phyloP scores from a whole-genome alignment of 2,888 invertebrate species.

The Dryomyza anilis region DNA sequence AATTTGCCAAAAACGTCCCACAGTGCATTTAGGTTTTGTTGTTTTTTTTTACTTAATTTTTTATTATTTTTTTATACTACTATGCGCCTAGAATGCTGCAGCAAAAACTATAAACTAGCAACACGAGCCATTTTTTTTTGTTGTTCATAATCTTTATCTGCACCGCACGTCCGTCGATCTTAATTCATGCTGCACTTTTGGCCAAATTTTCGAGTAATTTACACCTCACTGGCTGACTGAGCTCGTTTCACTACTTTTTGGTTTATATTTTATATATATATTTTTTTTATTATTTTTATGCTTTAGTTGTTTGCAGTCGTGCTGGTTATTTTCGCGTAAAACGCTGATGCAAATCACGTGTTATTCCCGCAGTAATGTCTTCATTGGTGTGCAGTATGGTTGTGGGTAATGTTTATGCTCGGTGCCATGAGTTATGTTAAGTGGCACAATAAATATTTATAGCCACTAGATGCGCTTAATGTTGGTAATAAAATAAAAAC shows the following conservation, averaged over 20 bases:
- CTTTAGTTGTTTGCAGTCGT: not conserved
- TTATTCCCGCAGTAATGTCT: conserved; percentile 11
- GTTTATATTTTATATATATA: not conserved
- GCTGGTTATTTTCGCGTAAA: conserved; percentile 10
- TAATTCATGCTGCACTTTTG: conserved; percentile 8
- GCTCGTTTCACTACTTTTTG: not conserved
- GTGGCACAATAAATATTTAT: conserved; percentile 3
- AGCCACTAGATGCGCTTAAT: not conserved
- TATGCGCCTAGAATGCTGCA: not conserved
- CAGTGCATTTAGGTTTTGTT: not conserved
- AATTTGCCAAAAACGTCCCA: too few species aligned
- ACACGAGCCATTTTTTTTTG: too few species aligned
- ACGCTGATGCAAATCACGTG: conserved; percentile 4
- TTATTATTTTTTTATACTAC: not conserved
- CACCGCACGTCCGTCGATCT: too few species aligned
- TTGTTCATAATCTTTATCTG: too few species aligned
- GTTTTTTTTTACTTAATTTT: not conserved
- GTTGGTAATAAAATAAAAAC: not conserved
- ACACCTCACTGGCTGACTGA: conserved; percentile 1
- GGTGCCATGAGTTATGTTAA: too few species aligned
- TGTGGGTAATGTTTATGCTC: too few species aligned
- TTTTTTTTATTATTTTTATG: not conserved
- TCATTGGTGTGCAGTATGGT: not conserved
- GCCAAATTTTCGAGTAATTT: conserved; percentile 11
- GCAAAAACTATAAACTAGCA: not conserved